These are phyloP conservation scores for Neosilurus hyrtlii DNA, from an alignment of 2,797 vertebrate species.

Conservation along the genomic window DNA sequence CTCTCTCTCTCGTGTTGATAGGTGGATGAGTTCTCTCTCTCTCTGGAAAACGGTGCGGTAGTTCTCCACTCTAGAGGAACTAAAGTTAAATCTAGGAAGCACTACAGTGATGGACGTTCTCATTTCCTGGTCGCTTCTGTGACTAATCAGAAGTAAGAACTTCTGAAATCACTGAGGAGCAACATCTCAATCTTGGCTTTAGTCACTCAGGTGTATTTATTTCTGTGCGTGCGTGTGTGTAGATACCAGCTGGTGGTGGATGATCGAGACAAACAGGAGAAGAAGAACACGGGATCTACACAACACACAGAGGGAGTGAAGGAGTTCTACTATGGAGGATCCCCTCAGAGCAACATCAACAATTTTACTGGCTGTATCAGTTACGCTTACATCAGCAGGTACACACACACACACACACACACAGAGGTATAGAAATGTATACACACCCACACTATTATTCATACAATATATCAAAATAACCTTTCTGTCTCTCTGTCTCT, in stretches of 20 bases:
- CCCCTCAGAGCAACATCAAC: constrained; percentile 77
- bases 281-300: constrained; percentile 63
- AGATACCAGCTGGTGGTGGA: constrained; percentile 89
- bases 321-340: constrained; percentile 90
- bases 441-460: not conserved
- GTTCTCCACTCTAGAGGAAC: constrained; percentile 81
- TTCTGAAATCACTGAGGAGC: not conserved
- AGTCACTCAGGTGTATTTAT: not conserved
- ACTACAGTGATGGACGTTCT: constrained; percentile 84
- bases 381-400: constrained; percentile 93
- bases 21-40: constrained; percentile 85
- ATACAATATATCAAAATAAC: not conserved
- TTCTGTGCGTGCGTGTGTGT: not conserved
- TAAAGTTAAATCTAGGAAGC: constrained; percentile 82
- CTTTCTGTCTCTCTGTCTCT: not conserved
- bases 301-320: constrained; percentile 59
- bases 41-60: constrained; percentile 87
- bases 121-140: constrained; percentile 87
- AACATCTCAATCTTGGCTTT: no score
- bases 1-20: constrained; percentile 60
- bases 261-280: constrained; percentile 80
- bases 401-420: constrained; percentile 22
- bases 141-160: constrained; percentile 80
- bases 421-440: not conserved
- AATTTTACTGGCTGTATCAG: constrained; percentile 97